Percentiles rank a stretch among this genome's conserved stretches.
These are phyloP conservation scores for Pogonus chalceus DNA, from an alignment of 1,140 invertebrate species.

Conservation along the genomic window DNA sequence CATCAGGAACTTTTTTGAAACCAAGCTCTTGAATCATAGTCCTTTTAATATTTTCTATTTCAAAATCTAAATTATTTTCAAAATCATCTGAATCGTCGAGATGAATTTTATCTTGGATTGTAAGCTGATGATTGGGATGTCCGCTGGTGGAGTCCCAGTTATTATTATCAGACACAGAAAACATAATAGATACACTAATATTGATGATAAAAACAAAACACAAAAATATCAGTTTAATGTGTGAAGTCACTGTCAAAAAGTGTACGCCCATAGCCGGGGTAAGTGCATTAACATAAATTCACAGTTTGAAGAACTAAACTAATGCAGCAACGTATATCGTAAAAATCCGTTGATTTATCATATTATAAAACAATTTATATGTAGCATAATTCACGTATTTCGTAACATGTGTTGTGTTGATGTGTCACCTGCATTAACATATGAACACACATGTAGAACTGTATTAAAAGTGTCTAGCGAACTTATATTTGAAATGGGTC, in stretches of 20 bases:
- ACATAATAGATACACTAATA: not conserved
- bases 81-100: not conserved
- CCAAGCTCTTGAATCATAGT: not conserved
- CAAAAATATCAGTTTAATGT: not conserved
- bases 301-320: too few species aligned
- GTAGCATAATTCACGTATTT: too few species aligned
- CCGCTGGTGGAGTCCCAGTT: not conserved
- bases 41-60: not conserved
- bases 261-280: not conserved
- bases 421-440: too few species aligned
- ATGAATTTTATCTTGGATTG: not conserved
- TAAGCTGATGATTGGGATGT: not conserved
- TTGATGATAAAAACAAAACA: not conserved
- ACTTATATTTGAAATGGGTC: too few species aligned
- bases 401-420: too few species aligned
- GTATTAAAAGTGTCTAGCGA: too few species aligned
- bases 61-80: not conserved
- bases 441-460: too few species aligned
- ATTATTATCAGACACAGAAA: not conserved
- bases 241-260: not conserved
- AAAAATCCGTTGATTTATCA: too few species aligned
- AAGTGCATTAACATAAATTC: too few species aligned
- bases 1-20: constrained; percentile 1
- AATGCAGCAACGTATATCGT: too few species aligned
- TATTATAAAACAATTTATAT: too few species aligned